Percentiles rank a stretch among this genome's conserved stretches.
Conservation (phyloP, 2,888 invertebrate genomes). For the Ectemnius cavifrons region DNA sequence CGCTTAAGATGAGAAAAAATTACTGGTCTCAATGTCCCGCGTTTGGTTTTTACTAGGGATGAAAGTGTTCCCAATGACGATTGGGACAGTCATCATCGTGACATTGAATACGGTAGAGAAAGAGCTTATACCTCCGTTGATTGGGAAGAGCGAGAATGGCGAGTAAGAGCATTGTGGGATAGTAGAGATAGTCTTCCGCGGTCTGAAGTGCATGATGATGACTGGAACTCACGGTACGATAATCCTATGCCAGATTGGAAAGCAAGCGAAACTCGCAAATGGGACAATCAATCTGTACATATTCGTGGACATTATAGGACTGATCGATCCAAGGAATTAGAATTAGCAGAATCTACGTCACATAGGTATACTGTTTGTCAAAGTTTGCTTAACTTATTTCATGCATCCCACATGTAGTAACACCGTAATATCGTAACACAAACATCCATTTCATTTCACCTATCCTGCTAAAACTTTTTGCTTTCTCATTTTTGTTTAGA, state of each 20-base stretch:
- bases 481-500: slow-evolving; percentile 1
- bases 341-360: slow-evolving; percentile 55
- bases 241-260: slow-evolving; percentile 74
- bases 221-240: slow-evolving; percentile 73
- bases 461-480: background rate
- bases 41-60: slow-evolving; percentile 62
- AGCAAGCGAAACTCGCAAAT: slow-evolving; percentile 71
- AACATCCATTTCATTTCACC: background rate
- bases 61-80: slow-evolving; percentile 70
- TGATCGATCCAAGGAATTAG: slow-evolving; percentile 74
- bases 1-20: slow-evolving; percentile 1
- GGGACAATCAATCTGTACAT: slow-evolving; percentile 74
- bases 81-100: slow-evolving; percentile 74
- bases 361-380: slow-evolving; percentile 46
- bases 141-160: slow-evolving; percentile 76
- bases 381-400: slow-evolving; percentile 11
- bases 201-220: slow-evolving; percentile 75
- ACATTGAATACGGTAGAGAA: slow-evolving; percentile 71
- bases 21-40: background rate
- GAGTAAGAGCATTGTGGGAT: slow-evolving; percentile 73
- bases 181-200: slow-evolving; percentile 72
- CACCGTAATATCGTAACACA: background rate
- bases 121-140: slow-evolving; percentile 66
- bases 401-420: background rate
- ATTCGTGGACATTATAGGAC: slow-evolving; percentile 71